Percentiles rank a stretch among this genome's conserved stretches.
phyloP scores from a whole-genome alignment of 2,888 invertebrate genomes.

The Cosmorhoe ocellata region DNA sequence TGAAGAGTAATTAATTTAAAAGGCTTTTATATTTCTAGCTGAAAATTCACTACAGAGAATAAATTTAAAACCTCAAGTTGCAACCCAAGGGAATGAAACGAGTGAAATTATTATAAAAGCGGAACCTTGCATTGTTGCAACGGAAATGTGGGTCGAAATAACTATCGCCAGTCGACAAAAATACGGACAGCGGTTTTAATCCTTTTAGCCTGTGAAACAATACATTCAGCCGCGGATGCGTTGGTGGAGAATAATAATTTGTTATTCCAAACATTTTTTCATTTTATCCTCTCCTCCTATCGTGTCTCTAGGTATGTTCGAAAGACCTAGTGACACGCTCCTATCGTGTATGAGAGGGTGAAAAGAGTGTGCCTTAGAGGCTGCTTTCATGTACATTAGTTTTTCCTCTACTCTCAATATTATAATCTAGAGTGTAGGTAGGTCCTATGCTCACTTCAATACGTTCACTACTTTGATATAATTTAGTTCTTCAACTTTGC shows the following conservation, averaged over 20 bases:
- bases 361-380: no score
- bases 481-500: conserved; percentile 4
- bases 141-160: conserved; percentile 40
- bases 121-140: conserved; percentile 32
- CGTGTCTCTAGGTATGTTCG: no score
- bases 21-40: conserved; percentile 2
- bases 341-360: no score
- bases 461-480: conserved; percentile 6
- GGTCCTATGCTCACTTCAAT: no score
- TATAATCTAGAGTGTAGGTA: no score
- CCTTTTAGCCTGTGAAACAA: conserved; percentile 56
- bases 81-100: conserved; percentile 2
- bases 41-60: neutral
- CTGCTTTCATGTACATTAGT: neutral
- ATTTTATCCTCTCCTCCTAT: no score
- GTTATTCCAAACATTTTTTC: neutral
- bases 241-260: conserved; percentile 1
- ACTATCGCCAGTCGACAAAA: conserved; percentile 48
- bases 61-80: neutral
- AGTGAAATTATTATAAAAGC: conserved; percentile 13
- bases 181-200: conserved; percentile 48
- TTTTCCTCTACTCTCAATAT: neutral
- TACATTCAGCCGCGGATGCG: conserved; percentile 24
- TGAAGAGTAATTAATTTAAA: conserved; percentile 8
- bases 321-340: no score